Evolutionary conservation across 2,113 vertebrate genomes (phyloP), one percentile per base, ranked within the genome.

Genomic region (Hirundichthys speculiger): DNA sequence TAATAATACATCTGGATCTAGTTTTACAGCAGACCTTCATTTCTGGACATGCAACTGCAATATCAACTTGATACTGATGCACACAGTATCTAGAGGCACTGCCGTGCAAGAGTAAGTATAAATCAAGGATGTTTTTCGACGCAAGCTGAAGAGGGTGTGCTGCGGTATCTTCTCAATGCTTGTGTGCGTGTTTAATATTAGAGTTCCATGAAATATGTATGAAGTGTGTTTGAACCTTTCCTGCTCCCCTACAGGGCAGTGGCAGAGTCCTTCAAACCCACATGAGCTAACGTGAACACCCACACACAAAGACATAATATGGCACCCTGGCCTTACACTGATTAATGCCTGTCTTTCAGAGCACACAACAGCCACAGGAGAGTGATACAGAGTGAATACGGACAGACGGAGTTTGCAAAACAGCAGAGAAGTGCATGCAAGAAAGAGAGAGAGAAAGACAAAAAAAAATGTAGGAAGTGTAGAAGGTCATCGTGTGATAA

Each of bases 121-220:
- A 75, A 66, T 50, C 1, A 27, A 39, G 62, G 1, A 69, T 60
- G 54, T 65, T 65, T 75, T 55, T 56, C 41, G 2, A 11, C 52
- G 56, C 45, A 30, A 19, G 13, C 64, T 53, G 24, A 78, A 34
- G 43, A n/a, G 38, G 21, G 27, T 56, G 34, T 55, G 51, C 45
- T 51, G 64, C 59, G 52, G 48, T 47, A 42, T 80, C 18, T 64
- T 57, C 59, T 57, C 58, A 45, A 42, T 46, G 47, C 16, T 15
- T 69, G 42, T 45, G n/a, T 34, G 58, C 39, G 72, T 61, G 59
- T 49, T 80, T 70, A 82, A 73, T 78, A 82, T 73, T 41, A 20
- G 59, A 63, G 55, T 46, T 20, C 13, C 45, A 88, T 91, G 79
- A 80, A 88, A 85, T 79, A 88, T 88, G 80, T 69, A 89, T 88